A percentile compares a stretch with the other conserved stretches of the same genome.
Conservation (phyloP, 2,888 invertebrate species). For the Cecidostiba fungosa region DNA sequence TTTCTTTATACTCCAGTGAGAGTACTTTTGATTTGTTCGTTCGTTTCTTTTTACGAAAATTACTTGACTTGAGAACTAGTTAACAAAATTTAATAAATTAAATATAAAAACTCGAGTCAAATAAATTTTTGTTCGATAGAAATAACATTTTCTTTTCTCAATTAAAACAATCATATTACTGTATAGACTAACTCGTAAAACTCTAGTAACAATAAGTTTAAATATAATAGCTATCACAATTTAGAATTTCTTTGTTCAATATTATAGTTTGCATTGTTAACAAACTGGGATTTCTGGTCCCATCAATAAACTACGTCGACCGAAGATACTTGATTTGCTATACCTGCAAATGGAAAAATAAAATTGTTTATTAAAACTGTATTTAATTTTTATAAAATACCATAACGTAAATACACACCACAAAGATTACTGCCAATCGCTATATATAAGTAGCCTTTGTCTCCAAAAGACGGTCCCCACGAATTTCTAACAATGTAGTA, state of each 20-base stretch:
- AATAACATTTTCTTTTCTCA: neutral
- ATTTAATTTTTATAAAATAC: neutral
- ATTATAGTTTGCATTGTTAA: neutral
- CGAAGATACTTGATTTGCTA: slow-evolving; percentile 87
- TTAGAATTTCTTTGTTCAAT: slow-evolving; percentile 12
- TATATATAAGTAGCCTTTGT: slow-evolving; percentile 88
- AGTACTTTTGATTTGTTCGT: slow-evolving; percentile 19
- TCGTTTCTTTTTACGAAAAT: neutral
- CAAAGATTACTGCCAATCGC: slow-evolving; percentile 90
- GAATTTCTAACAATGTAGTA: slow-evolving; percentile 93
- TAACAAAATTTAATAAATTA: slow-evolving; percentile 13
- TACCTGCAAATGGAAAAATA: slow-evolving; percentile 73
- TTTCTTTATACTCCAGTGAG: neutral
- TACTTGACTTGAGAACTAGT: neutral
- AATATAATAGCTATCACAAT: slow-evolving; percentile 47
- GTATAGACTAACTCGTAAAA: slow-evolving; percentile 27
- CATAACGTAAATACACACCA: slow-evolving; percentile 81
- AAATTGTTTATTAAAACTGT: slow-evolving; percentile 4
- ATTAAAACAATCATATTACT: slow-evolving; percentile 17
- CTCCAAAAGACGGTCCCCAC: slow-evolving; percentile 90
- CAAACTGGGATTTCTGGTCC: neutral
- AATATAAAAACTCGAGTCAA: slow-evolving; percentile 8
- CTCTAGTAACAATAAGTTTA: slow-evolving; percentile 21
- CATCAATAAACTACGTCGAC: slow-evolving; percentile 79
- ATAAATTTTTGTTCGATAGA: slow-evolving; percentile 2